phyloP scores from a whole-genome alignment of 2,888 invertebrate genomes.

The Tiliacea aurago region DNA sequence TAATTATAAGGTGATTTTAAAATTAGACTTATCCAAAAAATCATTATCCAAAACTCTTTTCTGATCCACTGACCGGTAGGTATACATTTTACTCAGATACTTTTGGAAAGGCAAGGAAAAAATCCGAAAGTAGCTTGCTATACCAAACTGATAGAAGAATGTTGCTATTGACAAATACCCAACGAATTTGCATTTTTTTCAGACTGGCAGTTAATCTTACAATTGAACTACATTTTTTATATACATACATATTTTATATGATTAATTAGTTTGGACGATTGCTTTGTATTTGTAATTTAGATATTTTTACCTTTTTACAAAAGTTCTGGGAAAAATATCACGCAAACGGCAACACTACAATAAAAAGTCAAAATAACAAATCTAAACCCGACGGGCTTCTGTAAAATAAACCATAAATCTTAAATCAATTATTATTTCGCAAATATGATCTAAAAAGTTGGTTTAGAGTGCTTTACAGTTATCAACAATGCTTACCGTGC shows the following conservation, averaged over 20 bases:
- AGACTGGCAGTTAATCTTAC: too few species aligned
- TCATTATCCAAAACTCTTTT: too few species aligned
- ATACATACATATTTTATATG: too few species aligned
- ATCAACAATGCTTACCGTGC: conserved; percentile 59
- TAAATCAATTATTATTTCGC: conserved; percentile 58
- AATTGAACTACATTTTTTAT: too few species aligned
- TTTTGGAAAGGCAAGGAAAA: not conserved
- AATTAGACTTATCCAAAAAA: too few species aligned
- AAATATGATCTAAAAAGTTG: conserved; percentile 68
- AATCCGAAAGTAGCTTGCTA: not conserved
- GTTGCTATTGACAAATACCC: conserved; percentile 18
- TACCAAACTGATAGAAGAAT: conserved; percentile 6
- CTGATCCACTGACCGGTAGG: too few species aligned
- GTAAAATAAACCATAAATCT: conserved; percentile 60
- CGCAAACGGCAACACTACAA: conserved; percentile 49
- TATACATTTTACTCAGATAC: too few species aligned
- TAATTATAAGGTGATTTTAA: too few species aligned
- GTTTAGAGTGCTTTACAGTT: conserved; percentile 50
- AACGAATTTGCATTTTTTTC: not conserved
- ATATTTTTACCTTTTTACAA: not conserved
- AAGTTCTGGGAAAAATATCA: conserved; percentile 1
- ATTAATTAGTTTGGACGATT: not conserved
- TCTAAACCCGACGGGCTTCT: conserved; percentile 62
- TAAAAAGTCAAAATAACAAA: conserved; percentile 72
- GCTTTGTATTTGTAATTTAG: not conserved